These are phyloP conservation scores for Heliconius hermathena DNA, from an alignment of 1,140 invertebrate species.

Conservation along the genomic window DNA sequence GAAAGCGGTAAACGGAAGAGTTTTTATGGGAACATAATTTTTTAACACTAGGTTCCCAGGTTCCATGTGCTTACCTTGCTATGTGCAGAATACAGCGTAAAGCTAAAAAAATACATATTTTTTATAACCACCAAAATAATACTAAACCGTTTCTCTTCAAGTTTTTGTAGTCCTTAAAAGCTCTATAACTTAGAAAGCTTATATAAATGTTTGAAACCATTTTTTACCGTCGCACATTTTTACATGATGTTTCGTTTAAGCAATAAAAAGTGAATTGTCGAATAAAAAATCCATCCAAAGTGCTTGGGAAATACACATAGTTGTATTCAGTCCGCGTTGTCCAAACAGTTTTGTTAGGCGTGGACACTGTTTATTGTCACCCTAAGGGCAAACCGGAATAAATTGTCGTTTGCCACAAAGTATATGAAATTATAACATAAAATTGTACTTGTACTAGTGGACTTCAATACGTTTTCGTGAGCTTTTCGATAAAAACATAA, in stretches of 20 bases:
- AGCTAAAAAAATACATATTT: too few relatives aligned
- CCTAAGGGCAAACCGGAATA: conserved; percentile 58
- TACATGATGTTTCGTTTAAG: conserved; percentile 2
- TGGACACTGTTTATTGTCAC: conserved; percentile 62
- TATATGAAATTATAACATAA: neutral
- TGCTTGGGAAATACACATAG: conserved; percentile 37
- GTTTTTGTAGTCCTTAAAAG: neutral
- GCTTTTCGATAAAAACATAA: too few relatives aligned
- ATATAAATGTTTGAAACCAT: neutral
- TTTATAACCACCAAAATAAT: neutral
- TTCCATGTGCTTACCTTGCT: too few relatives aligned
- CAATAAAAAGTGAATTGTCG: conserved; percentile 14
- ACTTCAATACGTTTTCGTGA: too few relatives aligned
- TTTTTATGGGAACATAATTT: too few relatives aligned
- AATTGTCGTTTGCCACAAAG: conserved; percentile 38
- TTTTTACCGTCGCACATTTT: neutral
- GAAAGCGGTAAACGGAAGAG: too few relatives aligned
- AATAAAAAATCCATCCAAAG: conserved; percentile 38
- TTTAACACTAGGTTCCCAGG: too few relatives aligned
- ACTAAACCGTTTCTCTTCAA: neutral
- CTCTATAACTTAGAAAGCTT: neutral
- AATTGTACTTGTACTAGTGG: neutral
- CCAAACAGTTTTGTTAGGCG: conserved; percentile 63
- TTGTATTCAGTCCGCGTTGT: conserved; percentile 60
- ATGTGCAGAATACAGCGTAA: too few relatives aligned